phyloP scores from a whole-genome alignment of 1,140 invertebrate species.

The Nasonia longicornis region DNA sequence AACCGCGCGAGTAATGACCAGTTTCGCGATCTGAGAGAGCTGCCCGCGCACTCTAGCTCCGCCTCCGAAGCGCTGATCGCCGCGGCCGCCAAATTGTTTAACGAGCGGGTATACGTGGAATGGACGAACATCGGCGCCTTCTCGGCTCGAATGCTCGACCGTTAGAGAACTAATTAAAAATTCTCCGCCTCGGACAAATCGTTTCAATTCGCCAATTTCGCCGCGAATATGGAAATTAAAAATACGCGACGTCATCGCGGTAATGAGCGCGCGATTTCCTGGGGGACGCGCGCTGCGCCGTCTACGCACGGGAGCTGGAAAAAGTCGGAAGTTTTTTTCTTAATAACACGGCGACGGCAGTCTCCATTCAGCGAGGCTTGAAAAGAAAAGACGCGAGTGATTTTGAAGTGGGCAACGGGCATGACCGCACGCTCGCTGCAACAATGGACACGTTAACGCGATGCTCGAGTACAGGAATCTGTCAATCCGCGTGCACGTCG shows the following conservation, averaged over 20 bases:
- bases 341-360: not conserved
- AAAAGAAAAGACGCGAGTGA: constrained; percentile 50
- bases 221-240: constrained; percentile 8
- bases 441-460: constrained; percentile 57
- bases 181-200: not conserved
- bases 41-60: constrained; percentile 48
- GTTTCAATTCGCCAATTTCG: not conserved
- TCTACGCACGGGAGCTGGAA: constrained; percentile 5
- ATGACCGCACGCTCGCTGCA: constrained; percentile 58
- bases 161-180: not conserved
- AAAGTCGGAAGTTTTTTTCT: constrained; percentile 23
- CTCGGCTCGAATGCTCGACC: not conserved
- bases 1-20: constrained; percentile 59
- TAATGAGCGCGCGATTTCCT: constrained; percentile 29
- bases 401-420: constrained; percentile 59
- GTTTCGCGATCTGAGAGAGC: constrained; percentile 56
- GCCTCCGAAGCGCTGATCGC: constrained; percentile 47
- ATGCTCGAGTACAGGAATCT: constrained; percentile 61
- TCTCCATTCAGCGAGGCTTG: constrained; percentile 27
- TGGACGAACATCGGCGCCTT: not conserved
- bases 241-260: not conserved
- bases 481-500: constrained; percentile 66
- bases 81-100: constrained; percentile 10
- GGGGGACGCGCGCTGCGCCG: not conserved
- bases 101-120: not conserved